phyloP scores from a whole-genome alignment of 2,888 invertebrate species.

The Criorhina ranunculi region DNA sequence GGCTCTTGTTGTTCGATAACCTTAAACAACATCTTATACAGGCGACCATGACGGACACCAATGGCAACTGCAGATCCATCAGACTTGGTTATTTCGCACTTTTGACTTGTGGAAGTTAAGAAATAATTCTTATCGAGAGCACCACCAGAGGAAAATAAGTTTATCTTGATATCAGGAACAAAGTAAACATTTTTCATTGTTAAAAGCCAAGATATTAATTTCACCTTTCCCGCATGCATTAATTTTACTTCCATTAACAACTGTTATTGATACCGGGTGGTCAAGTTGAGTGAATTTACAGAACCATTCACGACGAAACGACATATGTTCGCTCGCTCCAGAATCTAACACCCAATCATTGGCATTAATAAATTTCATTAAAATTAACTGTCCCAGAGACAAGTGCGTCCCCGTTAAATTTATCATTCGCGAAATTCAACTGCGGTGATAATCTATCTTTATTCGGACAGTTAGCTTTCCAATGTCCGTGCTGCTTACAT shows the following conservation, averaged over 20 bases:
- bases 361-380: not conserved
- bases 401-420: not conserved
- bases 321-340: constrained; percentile 44
- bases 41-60: not conserved
- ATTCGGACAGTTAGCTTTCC: constrained; percentile 11
- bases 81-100: not conserved
- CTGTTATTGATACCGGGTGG: constrained; percentile 6
- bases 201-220: not conserved
- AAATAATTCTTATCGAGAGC: constrained; percentile 3
- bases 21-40: too few species aligned
- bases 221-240: constrained; percentile 11
- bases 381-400: too few species aligned
- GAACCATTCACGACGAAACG: constrained; percentile 31
- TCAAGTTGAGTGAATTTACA: constrained; percentile 5
- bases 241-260: constrained; percentile 15
- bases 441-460: not conserved
- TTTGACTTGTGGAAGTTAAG: not conserved
- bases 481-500: constrained; percentile 17
- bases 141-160: constrained; percentile 2
- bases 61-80: not conserved
- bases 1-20: too few species aligned
- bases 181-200: constrained; percentile 3
- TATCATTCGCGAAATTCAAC: not conserved
- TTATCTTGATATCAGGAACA: not conserved
- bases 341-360: constrained; percentile 43